Evolutionary conservation across 2,113 vertebrate genomes (phyloP), one percentile per base, ranked within the genome.

Genomic region (Haplotaxodon microlepis): DNA sequence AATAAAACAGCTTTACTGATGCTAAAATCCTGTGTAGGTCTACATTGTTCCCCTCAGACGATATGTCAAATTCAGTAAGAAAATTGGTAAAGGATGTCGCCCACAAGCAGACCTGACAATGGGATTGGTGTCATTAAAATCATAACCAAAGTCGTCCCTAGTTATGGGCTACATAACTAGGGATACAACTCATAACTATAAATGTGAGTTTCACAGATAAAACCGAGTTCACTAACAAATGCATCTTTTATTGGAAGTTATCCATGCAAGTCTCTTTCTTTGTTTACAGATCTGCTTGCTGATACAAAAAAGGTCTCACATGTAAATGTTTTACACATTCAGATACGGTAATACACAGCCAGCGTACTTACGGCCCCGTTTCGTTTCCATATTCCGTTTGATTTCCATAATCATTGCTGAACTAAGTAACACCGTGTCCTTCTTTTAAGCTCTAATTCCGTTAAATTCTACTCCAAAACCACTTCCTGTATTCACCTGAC

Each of bases 401-500:
- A 31, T 78, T 51, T 31, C 6, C 19, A 19, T 8, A 31, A 27
- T 59, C 4, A n/a, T 3, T 34, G 10, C 1, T 61, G 27, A 82
- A 47, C 59, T n/a, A 50, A 76, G 42, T 50, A 50, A 50, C 6
- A 0, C n/a, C 7, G 6, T 83, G 42, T 63, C 59, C 40, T 45
- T 8, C 42, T 61, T 81, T 40, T 59, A 27, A 45, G 0, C 38
- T 82, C n/a, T 1, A 38, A 21, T 53, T 21, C n/a, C 0, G 1
- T 69, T 69, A 9, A 42, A 42, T 4, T 71, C 66, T 73, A 27
- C 1, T 29, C 69, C 8, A 47, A 47, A 73, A 27, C 45, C 71
- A 50, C 24, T 31, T 71, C 40, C 54, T 54, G 11, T n/a, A 56
- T 12, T 86, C 14, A 81, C 53, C 56, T 85, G 61, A 91, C 3